Evolutionary conservation across 2,113 vertebrate genomes (phyloP), one percentile per base, ranked within the genome.

Genomic region (Crotophaga sulcirostris): DNA sequence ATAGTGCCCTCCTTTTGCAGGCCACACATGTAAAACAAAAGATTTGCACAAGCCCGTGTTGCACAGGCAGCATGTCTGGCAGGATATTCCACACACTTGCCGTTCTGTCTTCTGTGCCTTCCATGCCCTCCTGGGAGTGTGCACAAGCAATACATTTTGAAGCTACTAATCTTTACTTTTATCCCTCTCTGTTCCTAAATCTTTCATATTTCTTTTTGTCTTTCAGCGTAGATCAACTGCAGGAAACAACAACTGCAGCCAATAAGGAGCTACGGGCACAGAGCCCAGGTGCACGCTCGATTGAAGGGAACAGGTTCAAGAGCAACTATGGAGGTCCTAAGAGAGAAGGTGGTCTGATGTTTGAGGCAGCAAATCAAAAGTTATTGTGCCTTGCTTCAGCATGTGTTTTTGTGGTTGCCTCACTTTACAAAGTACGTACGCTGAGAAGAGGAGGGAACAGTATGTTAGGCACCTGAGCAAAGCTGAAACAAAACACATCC

Each of bases 241-340:
- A 17, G n/a, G 66, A 87, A 63, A 73, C 3, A 18, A 68, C 26
- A 33, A 78, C 0, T 1, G 52, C 14, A 45, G 66, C 12, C 36
- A 63, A 40, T 16, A 67, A 16, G 4, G 25, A n/a, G 47, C 11
- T 60, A 44, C 3, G 2, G 64, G 16, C 45, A 38, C 7, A 38
- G 42, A 31, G 24, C 20, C 12, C 1, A 0, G 13, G 28, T 16
- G 13, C 20, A 16, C 2, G 0, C 3, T 16, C 7, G 40, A 13
- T 13, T 11, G 4, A 51, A 58, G 24, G 10, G 62, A 83, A 34
- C 4, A 31, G 6, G 14, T 60, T 47, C 25, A 42, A n/a, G 29
- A 36, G n/a, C n/a, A 54, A 2, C 31, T 33, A 12, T 19, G 18
- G 34, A 63, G 15, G 16, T 63, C 36, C 36, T 19, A 29, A 40